Evolutionary conservation across 2,888 invertebrate genomes (phyloP).

Genomic region (Sisyra nigra): DNA sequence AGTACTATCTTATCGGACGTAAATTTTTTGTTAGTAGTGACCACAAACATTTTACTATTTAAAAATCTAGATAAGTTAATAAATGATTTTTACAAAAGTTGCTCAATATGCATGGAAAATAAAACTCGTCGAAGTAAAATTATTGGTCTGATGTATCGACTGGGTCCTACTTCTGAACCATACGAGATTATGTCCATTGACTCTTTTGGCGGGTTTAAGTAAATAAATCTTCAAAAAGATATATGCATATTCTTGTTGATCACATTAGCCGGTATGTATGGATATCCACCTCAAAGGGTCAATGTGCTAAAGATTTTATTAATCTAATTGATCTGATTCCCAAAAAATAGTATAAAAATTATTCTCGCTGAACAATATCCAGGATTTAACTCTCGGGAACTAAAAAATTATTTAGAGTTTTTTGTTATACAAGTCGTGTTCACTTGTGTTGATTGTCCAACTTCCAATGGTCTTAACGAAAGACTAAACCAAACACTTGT

Average conservation of each 20-base stretch:
- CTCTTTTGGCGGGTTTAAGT: neutral
- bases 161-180: neutral
- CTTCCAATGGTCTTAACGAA: slow-evolving; percentile 14
- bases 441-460: slow-evolving; percentile 13
- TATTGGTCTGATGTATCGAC: neutral
- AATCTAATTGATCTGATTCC: slow-evolving; percentile 13
- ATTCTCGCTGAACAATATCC: slow-evolving; percentile 15
- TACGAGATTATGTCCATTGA: neutral
- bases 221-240: neutral
- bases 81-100: neutral
- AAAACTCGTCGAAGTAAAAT: neutral
- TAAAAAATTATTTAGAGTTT: slow-evolving; percentile 14
- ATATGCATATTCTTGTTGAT: neutral
- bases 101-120: neutral
- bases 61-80: neutral
- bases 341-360: slow-evolving; percentile 13
- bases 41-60: no score
- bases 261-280: slow-evolving; percentile 11
- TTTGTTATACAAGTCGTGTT: no score
- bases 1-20: slow-evolving; percentile 13
- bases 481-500: slow-evolving; percentile 13
- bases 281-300: slow-evolving; percentile 11
- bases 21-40: slow-evolving; percentile 7
- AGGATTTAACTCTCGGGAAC: slow-evolving; percentile 15
- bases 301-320: slow-evolving; percentile 13